phyloP scores from a whole-genome alignment of 2,113 vertebrate species.

The Onychorhynchus coronatus region DNA sequence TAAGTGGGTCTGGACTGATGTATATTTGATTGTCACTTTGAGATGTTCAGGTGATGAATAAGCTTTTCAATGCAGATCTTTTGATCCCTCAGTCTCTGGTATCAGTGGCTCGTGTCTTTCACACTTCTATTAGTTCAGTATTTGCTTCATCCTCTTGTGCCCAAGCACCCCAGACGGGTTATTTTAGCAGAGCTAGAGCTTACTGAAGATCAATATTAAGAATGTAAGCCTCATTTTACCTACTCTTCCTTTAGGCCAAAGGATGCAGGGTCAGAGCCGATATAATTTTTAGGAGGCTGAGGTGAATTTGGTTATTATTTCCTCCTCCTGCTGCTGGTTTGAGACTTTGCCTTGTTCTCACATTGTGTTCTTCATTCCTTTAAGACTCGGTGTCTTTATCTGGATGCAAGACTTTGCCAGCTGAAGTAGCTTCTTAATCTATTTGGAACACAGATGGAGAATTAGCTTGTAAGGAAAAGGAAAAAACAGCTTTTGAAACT shows the following conservation, averaged over 20 bases:
- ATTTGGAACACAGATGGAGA: neutral
- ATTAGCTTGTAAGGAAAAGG: neutral
- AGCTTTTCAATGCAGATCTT: neutral
- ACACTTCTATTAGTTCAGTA: neutral
- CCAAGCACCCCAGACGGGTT: neutral
- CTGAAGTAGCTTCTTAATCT: neutral
- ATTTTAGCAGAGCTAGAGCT: neutral
- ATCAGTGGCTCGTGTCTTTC: neutral
- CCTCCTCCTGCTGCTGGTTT: neutral
- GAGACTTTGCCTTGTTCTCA: neutral
- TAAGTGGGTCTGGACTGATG: neutral
- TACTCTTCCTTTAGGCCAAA: neutral
- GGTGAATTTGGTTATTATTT: neutral
- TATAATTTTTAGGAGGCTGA: neutral
- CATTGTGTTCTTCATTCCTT: neutral
- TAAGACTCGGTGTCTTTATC: neutral
- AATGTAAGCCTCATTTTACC: neutral
- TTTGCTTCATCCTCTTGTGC: neutral
- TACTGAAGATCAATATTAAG: neutral
- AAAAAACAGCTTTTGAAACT: neutral
- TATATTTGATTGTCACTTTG: neutral
- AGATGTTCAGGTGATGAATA: neutral
- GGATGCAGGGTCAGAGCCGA: neutral
- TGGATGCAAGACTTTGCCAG: neutral
- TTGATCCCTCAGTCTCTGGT: neutral